Evolutionary conservation across 2,113 vertebrate species (phyloP).

Genomic region (Eurystomus gularis): DNA sequence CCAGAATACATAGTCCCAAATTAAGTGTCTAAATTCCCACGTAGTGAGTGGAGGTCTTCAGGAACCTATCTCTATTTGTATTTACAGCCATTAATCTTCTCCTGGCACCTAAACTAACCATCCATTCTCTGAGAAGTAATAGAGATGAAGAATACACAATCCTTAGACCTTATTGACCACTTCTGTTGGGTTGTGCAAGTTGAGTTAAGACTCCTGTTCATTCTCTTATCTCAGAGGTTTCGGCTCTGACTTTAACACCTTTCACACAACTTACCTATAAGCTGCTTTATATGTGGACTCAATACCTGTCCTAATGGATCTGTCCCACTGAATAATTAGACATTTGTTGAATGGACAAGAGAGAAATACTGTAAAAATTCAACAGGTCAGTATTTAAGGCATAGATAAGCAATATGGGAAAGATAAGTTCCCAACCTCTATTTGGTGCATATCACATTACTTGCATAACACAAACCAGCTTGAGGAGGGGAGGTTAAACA

Average conservation of each 20-base stretch:
- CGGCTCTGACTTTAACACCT: neutral
- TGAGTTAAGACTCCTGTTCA: neutral
- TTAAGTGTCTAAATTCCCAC: neutral
- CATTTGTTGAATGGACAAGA: neutral
- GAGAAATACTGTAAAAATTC: neutral
- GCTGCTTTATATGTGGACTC: neutral
- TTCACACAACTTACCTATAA: neutral
- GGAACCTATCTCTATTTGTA: neutral
- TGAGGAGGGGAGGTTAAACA: neutral
- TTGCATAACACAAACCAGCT: neutral
- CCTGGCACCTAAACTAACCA: neutral
- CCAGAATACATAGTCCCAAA: neutral
- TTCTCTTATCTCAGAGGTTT: neutral
- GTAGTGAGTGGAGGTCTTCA: neutral
- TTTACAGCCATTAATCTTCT: slow-evolving; percentile 15
- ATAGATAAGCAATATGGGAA: neutral
- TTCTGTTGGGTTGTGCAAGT: neutral
- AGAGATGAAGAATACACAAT: neutral
- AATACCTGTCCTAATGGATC: neutral
- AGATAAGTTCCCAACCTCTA: neutral
- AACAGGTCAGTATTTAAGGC: neutral
- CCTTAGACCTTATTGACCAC: neutral
- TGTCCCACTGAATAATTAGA: neutral
- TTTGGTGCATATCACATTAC: neutral
- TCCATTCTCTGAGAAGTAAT: neutral